Base-by-base conservation (phyloP, 1,140 invertebrate genomes). In the Hestina assimilis region DNA sequence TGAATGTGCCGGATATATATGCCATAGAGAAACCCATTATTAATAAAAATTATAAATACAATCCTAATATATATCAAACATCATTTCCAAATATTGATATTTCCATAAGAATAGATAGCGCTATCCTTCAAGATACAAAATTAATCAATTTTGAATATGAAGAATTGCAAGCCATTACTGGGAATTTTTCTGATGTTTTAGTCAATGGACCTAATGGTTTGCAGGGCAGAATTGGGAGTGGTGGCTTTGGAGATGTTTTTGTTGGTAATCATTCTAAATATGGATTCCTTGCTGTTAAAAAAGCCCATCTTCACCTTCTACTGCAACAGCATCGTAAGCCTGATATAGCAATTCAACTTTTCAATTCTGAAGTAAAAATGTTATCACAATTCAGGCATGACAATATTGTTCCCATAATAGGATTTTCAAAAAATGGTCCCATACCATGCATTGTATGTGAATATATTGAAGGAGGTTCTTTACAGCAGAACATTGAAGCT, bases 161-260 rank as follows among this genome's bases (percentile, higher is more conserved):
- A 41, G 71, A 80, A 51, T 52, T 87, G 19, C 60, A 80, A 66
- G 20, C n/a, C 4, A 73, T 86, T 4, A 87, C 84, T 35, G 75
- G 72, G 52, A 65, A 73, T 8, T 87, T 87, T 58, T 70, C 74
- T 24, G 73, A 82, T 17, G 59, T 43, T n/a, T 45, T 70, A 12
- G 24, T 51, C n/a, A 47, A 69, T 8, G 58, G 48, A 0, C 64
- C 63, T 4, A 45, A 56, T 50, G 71, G 72, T 7, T 62, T 59
- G 35, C 87, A 85, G 28, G 75, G 89, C 8, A 89, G 89, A 63
- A 85, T 95, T 51, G 94, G 94, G 2, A 89, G 87, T 59, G 94
- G 94, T 41, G 93, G 92, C 6, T 94, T 93, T 87, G 93, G 93
- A 9, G 90, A 90, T 41, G 94, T 95, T 1, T 94, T 91, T 82